Evolutionary conservation across 2,888 invertebrate genomes (phyloP).

Genomic region (Neelides folsomi): DNA sequence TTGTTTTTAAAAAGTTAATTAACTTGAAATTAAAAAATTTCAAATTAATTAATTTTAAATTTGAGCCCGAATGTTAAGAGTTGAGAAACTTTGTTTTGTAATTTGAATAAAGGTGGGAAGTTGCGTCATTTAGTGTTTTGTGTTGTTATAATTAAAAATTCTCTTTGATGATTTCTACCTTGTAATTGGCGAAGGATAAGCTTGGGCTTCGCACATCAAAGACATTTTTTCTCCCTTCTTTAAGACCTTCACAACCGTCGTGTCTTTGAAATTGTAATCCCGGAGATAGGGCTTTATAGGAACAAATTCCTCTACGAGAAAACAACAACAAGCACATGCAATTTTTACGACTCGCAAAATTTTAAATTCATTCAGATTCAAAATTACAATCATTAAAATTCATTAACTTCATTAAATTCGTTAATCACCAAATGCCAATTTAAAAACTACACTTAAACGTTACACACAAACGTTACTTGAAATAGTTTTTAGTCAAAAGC

Average conservation of each 20-base stretch:
- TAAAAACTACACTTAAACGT: too few relatives aligned
- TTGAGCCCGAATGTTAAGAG: not conserved
- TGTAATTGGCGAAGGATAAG: slow-evolving; percentile 29
- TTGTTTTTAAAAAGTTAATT: too few relatives aligned
- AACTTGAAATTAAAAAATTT: too few relatives aligned
- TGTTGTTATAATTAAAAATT: not conserved
- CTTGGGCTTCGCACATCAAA: slow-evolving; percentile 33
- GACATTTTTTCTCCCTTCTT: slow-evolving; percentile 33
- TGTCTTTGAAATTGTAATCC: slow-evolving; percentile 33
- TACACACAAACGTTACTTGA: too few relatives aligned
- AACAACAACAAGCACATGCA: too few relatives aligned
- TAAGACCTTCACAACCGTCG: slow-evolving; percentile 29
- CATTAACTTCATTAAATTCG: too few relatives aligned
- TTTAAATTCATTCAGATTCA: too few relatives aligned
- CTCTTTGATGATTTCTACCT: slow-evolving; percentile 17
- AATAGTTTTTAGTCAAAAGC: too few relatives aligned
- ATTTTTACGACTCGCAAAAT: too few relatives aligned
- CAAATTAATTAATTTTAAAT: not conserved
- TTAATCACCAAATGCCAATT: too few relatives aligned
- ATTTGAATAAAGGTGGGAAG: not conserved
- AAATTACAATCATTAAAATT: too few relatives aligned
- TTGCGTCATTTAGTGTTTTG: not conserved
- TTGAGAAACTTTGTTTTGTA: not conserved
- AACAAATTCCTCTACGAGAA: too few relatives aligned
- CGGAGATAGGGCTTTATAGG: slow-evolving; percentile 39